Base-by-base conservation (phyloP, 1,140 invertebrate species). In the Hyphantria cunea region DNA sequence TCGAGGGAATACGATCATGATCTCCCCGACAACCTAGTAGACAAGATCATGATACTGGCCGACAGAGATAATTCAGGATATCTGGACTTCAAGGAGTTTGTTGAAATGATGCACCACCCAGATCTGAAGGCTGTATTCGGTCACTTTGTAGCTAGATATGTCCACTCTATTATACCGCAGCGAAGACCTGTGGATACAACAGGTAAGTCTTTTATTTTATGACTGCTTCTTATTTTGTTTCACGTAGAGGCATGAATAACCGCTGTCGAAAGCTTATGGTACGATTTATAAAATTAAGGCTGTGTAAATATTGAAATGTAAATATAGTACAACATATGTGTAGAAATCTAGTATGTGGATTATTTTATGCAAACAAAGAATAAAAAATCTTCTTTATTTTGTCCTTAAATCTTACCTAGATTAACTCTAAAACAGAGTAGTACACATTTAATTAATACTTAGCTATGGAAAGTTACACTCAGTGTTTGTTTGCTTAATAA, bases 71-170 rank as follows among this genome's bases (percentile, higher is more conserved):
- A 93, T 72, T 94, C 95, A 72, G 95, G 95, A 2, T 93, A 93
- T 51, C 82, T 97, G 49, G 94, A 95, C 71, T 96, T 95, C 78
- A 91, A 93, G 17, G 96, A 97, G 91, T 97, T 97, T 78, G 93
- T 96, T 41, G 87, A 92, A 9, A 95, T 97, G 95, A 95, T 96
- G 72, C 90, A 93, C 78, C 89, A 92, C 63, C 92, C 94, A 54
- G 93, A 94, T 68, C 91, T 93, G 73, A 91, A 93, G 78, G 86
- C 92, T 62, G 81, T 93, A 51, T 93, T 94, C 81, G 92, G 93
- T 49, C 89, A 93, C 66, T 89, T 89, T 87, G 90, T 93, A 67
- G 91, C 83, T 72, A 78, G 80, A 90, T 92, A 90, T 92, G 91
- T 91, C 76, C 92, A 84, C 84, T 89, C 80, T 71, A 80, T 94